Conservation (phyloP, 2,888 invertebrate genomes). For the Stenodera caucasica region DNA sequence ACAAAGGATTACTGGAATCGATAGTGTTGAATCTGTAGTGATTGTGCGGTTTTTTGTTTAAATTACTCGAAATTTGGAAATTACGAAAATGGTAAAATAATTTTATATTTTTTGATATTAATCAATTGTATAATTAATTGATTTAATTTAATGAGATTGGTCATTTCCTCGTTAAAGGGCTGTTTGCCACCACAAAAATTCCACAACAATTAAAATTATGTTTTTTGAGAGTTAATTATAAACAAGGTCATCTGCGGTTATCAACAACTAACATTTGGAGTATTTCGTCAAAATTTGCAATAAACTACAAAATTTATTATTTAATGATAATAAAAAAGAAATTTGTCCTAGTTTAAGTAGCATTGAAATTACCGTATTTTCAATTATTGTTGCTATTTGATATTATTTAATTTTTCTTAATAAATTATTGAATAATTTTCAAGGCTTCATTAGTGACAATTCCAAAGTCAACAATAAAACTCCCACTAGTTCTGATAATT, state of each 20-base stretch:
- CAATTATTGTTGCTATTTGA: not conserved
- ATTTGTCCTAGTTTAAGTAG: not conserved
- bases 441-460: not conserved
- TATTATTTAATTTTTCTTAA: too few species aligned
- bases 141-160: slow-evolving; percentile 13
- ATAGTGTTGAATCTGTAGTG: not conserved
- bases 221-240: not conserved
- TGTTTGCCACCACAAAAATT: not conserved
- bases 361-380: slow-evolving; percentile 2
- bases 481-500: not conserved
- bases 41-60: too few species aligned
- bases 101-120: not conserved
- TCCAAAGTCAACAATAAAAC: not conserved
- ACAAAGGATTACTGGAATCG: not conserved
- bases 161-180: slow-evolving; percentile 15
- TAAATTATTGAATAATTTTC: not conserved
- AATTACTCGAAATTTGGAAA: not conserved
- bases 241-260: slow-evolving; percentile 8
- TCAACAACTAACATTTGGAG: not conserved
- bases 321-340: not conserved
- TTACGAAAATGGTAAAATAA: not conserved
- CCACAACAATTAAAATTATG: slow-evolving; percentile 7
- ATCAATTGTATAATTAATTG: not conserved
- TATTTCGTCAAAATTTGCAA: slow-evolving; percentile 2
- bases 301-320: not conserved